Evolutionary conservation across 1,140 invertebrate species (phyloP), one percentile per base, ranked within the genome.

Genomic region (Aplysia californica): DNA sequence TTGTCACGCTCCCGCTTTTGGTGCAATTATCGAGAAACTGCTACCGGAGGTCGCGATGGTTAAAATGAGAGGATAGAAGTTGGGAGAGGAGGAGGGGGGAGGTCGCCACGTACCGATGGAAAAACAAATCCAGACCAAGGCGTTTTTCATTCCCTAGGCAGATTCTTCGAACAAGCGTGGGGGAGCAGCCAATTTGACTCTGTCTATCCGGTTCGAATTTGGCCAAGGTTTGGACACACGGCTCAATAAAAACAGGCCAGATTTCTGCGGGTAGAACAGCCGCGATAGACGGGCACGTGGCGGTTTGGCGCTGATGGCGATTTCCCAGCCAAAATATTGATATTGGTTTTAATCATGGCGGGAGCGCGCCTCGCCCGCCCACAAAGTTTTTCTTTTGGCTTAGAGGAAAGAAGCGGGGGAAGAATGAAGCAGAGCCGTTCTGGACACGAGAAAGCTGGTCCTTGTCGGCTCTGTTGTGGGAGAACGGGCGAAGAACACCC

Each of bases 301-400:
- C 44, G 2, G 2, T 23, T 0, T 35, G 67, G 5, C 68, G 36
- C 68, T 41, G 26, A 5, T 20, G 5, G n/a, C 50, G 2, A 56
- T 4, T 31, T 50, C 36, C 50, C 3, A 70, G 68, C 68, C 68
- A 70, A 70, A 70, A 70, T 70, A 70, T 70, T 70, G 68, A 70
- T 70, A 70, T 70, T 55, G 3, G 58, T 23, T 59, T 59, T 59
- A 59, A 59, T 59, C 58, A 59, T n/a, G n/a, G n/a, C n/a, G n/a
- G n/a, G n/a, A n/a, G n/a, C n/a, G n/a, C n/a, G n/a, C n/a, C n/a
- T n/a, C n/a, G n/a, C n/a, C n/a, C n/a, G n/a, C n/a, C n/a, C n/a
- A n/a, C n/a, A n/a, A n/a, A n/a, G n/a, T n/a, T n/a, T n/a, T n/a
- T n/a, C n/a, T n/a, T n/a, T n/a, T n/a, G n/a, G n/a, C n/a, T n/a